Percentiles rank a stretch among this genome's conserved stretches.
Conservation (phyloP, 2,797 vertebrate genomes). For the Amniataba percoides region DNA sequence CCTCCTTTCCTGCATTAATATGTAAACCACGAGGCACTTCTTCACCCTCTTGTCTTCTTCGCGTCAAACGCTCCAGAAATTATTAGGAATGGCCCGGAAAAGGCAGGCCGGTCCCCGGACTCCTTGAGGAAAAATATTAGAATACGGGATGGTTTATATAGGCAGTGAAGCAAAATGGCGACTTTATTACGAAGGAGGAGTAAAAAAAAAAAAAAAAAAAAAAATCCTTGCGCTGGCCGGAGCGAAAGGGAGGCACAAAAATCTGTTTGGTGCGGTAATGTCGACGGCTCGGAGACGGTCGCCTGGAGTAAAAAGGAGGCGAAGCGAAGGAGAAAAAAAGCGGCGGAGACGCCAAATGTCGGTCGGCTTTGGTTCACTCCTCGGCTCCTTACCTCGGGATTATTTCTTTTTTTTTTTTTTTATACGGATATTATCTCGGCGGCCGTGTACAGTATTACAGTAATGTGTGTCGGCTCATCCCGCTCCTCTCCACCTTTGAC, state of each 20-base stretch:
- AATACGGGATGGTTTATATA: conserved; percentile 87
- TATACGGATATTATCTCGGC: conserved; percentile 84
- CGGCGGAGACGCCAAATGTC: conserved; percentile 57
- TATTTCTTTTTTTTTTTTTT: conserved; percentile 79
- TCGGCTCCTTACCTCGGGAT: conserved; percentile 86
- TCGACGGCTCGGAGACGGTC: conserved; percentile 77
- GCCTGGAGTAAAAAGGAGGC: conserved; percentile 77
- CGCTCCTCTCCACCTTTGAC: conserved; percentile 90
- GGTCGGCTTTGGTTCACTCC: conserved; percentile 65
- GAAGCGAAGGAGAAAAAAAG: conserved; percentile 79
- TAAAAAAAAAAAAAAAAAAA: conserved; percentile 78
- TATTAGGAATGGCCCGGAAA: conserved; percentile 68
- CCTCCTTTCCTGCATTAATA: conserved; percentile 83
- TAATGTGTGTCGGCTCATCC: conserved; percentile 86
- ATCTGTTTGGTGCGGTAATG: conserved; percentile 84
- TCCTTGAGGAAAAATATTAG: conserved; percentile 81
- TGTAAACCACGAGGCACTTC: conserved; percentile 84
- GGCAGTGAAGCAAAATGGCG: conserved; percentile 97
- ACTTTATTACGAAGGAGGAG: conserved; percentile 94
- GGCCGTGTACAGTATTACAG: conserved; percentile 86
- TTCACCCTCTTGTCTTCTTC: conserved; percentile 69
- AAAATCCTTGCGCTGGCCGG: conserved; percentile 84
- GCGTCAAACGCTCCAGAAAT: conserved; percentile 74
- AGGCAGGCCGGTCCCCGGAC: conserved; percentile 59
- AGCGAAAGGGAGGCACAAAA: conserved; percentile 84